These are phyloP conservation scores for Ethmia dodecea DNA, from an alignment of 2,888 invertebrate species.

Conservation along the genomic window DNA sequence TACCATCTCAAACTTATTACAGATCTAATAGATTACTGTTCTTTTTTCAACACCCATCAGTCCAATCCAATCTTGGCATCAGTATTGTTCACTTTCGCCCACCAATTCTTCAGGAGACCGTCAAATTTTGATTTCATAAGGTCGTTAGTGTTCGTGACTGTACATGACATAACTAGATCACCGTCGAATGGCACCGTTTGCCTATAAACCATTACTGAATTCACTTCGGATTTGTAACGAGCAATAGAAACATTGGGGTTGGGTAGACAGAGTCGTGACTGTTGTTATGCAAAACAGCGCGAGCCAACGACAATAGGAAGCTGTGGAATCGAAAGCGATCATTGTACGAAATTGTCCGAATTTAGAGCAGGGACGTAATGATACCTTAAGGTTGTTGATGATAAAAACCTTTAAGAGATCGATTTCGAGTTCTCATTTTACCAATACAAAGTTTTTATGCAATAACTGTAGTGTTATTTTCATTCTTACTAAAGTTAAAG, in stretches of 20 bases:
- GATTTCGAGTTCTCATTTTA: too few species aligned
- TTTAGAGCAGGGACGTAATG: slow-evolving; percentile 20
- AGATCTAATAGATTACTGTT: slow-evolving; percentile 14
- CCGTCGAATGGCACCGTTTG: slow-evolving; percentile 48
- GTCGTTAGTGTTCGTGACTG: slow-evolving; percentile 50
- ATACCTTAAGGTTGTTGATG: neutral
- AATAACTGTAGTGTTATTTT: too few species aligned
- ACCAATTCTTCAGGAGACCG: slow-evolving; percentile 25
- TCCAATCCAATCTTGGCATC: slow-evolving; percentile 9
- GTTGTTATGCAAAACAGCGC: slow-evolving; percentile 58
- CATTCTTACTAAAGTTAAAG: too few species aligned
- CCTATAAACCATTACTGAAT: slow-evolving; percentile 46
- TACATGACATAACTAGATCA: slow-evolving; percentile 58
- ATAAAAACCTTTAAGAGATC: too few species aligned
- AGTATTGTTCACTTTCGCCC: slow-evolving; percentile 24
- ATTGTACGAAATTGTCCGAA: slow-evolving; percentile 27
- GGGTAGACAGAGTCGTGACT: slow-evolving; percentile 53
- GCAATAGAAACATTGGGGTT: slow-evolving; percentile 53
- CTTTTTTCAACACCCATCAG: slow-evolving; percentile 14
- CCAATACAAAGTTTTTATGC: too few species aligned
- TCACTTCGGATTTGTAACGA: slow-evolving; percentile 46
- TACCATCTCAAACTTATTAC: slow-evolving; percentile 17
- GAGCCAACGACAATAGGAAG: slow-evolving; percentile 49
- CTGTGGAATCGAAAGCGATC: slow-evolving; percentile 38
- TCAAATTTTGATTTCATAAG: slow-evolving; percentile 63